Evolutionary conservation across 30 jellyfish, hydroid and myxozoan species (phyloP).

Genomic region (Turritopsis rubra): DNA sequence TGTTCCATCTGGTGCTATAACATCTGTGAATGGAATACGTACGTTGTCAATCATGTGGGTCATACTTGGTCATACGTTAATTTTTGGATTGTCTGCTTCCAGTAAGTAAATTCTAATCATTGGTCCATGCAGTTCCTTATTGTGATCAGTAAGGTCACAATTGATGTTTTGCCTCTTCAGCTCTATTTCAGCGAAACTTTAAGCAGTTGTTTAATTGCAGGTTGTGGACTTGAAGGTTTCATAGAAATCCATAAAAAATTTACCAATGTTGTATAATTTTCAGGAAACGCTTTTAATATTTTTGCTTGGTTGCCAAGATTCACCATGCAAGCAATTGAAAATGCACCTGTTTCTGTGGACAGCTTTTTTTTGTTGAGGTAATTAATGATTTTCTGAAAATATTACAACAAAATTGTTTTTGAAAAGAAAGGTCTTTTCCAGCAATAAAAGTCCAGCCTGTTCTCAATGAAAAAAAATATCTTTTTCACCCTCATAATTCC

Average conservation of each 20-base stretch:
- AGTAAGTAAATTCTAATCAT: slow-evolving; percentile 25
- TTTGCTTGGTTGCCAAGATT: slow-evolving; percentile 43
- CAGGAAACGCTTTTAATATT: not conserved
- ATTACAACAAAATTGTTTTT: no score
- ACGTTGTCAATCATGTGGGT: slow-evolving; percentile 82
- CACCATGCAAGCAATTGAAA: slow-evolving; percentile 59
- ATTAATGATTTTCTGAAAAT: not conserved
- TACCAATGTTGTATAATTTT: not conserved
- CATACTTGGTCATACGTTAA: slow-evolving; percentile 70
- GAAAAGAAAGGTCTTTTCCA: no score
- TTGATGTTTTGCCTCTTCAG: no score
- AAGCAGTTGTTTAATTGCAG: no score
- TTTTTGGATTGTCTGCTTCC: slow-evolving; percentile 41
- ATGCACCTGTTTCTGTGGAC: slow-evolving; percentile 89
- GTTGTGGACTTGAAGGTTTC: no score
- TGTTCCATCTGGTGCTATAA: slow-evolving; percentile 62
- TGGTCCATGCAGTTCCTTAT: no score
- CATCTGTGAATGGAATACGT: slow-evolving; percentile 72
- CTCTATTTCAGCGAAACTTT: no score
- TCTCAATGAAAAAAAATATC: no score
- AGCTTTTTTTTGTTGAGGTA: slow-evolving; percentile 83
- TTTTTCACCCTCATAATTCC: no score
- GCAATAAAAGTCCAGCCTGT: no score
- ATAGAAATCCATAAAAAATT: no score
- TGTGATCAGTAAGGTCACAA: no score